Base-by-base conservation (phyloP, 2,888 invertebrate genomes). In the Tolmerus cingulatus region DNA sequence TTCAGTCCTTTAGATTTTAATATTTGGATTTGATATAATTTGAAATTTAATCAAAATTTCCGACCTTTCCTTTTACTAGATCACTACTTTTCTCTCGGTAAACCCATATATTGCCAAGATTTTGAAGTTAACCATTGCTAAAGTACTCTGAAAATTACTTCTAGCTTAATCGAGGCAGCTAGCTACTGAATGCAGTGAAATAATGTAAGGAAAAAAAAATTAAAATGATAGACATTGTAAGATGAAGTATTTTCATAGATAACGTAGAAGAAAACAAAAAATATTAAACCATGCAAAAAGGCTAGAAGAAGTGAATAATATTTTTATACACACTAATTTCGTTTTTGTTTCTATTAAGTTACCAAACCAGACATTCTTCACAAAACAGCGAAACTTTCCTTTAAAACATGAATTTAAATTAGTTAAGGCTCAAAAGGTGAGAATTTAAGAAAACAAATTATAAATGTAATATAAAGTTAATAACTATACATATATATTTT, bases 401-500 rank as follows among this genome's bases (percentile, higher is more conserved):
- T 66, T 66, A 23, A 55, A 23, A 66, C 12, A 66, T 37, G n/a
- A 76, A 76, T 37, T 76, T 76, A 37, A 46, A 66, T 86, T 37
- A 86, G 74, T 86, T 74, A 86, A 74, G 86, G 74, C 74, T 57
- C 85, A 79, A 87, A 79, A 76, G 74, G 57, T 78, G 23, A 81
- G 34, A 55, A 81, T 30, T 77, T 34, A 79, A 57, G n/a, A 34
- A 46, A 9, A 74, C 14, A 85, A 43, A 79, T 77, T 84, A 86
- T 86, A 37, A 74, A 79, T 46, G 66, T 79, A 87, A 51, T 79
- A 51, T 74, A 79, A 81, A 87, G 74, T 40, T 40, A 87, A 66
- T 78, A 57, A 81, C 78, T 85, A 87, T 85, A 77, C 23, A 82
- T 87, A 81, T 81, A 87, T 78, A 81, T 86, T 81, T 81, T 51